Conservation (phyloP, 2,113 vertebrate genomes). For the Alouatta palliata region DNA sequence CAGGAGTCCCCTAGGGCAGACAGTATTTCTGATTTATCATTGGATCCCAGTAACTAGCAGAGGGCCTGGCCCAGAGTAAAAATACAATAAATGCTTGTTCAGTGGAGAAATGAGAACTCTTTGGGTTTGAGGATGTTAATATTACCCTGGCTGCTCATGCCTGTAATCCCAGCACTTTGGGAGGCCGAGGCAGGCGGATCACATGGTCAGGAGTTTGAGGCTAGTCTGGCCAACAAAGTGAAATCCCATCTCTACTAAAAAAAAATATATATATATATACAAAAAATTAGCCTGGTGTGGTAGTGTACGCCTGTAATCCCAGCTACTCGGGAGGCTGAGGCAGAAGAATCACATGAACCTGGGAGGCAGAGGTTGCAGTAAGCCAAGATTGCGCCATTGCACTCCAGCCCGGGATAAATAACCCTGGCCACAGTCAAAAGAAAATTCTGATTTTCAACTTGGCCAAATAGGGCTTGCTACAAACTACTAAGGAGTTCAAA, state of each 20-base stretch:
- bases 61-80: neutral
- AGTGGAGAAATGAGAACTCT: conserved; percentile 35
- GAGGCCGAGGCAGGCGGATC: too few relatives aligned
- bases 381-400: too few relatives aligned
- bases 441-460: conserved; percentile 52
- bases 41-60: neutral
- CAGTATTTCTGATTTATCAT: neutral
- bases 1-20: neutral
- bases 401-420: neutral
- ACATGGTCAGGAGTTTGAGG: too few relatives aligned
- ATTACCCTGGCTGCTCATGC: neutral
- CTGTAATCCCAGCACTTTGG: too few relatives aligned
- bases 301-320: too few relatives aligned
- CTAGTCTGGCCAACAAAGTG: too few relatives aligned
- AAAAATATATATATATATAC: too few relatives aligned
- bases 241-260: too few relatives aligned
- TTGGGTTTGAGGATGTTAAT: conserved; percentile 45
- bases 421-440: conserved; percentile 33
- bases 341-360: too few relatives aligned
- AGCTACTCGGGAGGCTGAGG: too few relatives aligned
- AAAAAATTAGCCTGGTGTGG: too few relatives aligned
- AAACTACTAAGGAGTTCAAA: conserved; percentile 55
- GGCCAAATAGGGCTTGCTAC: conserved; percentile 41
- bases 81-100: conserved; percentile 1
- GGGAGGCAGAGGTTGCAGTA: too few relatives aligned